Base-by-base conservation (phyloP, 2,797 vertebrate species). In the Enteromius anoplus region DNA sequence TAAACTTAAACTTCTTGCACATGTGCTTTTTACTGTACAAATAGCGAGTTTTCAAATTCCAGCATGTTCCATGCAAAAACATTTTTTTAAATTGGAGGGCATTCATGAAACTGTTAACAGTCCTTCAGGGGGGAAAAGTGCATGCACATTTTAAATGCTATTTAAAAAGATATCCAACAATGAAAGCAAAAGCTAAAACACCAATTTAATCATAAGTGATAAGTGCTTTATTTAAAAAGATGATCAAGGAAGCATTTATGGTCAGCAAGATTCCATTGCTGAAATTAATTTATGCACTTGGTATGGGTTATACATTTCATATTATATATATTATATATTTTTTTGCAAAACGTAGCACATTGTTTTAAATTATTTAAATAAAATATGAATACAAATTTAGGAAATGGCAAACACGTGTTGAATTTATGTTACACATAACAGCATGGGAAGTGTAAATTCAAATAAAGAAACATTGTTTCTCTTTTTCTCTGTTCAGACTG, bases 401-500 rank as follows among this genome's bases (percentile, higher is more conserved):
- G 15, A 72, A 72, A 72, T 32, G 3, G 15, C 15, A 3, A 9
- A 42, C 42, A 42, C 42, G 9, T 45, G 42, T 45, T 45, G 42
- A 45, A 45, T 45, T 47, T 3, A 47, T 26, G 12, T 15, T 70
- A 8, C 21, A 23, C 37, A 23, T 23, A 42, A 8, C 3, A 23
- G 40, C 23, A 47, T 19, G 6, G 26, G 5, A 73, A 37, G 49
- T 55, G 11, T 55, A n/a, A 8, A 53, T 73, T 34, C 11, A 73
- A 12, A 51, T 34, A 53, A 29, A 76, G 53, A 26, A 73, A 65
- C 29, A 14, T 81, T 47, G 14, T 15, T 40, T 60, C 11, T 45
- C 49, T 26, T 79, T 79, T 68, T 34, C 64, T 34, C 29, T 51
- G 49, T n/a, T n/a, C n/a, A 58, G 65, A 45, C 37, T 64, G 55